Conservation (phyloP, 2,797 vertebrate species). For the Tolypeutes matacus region DNA sequence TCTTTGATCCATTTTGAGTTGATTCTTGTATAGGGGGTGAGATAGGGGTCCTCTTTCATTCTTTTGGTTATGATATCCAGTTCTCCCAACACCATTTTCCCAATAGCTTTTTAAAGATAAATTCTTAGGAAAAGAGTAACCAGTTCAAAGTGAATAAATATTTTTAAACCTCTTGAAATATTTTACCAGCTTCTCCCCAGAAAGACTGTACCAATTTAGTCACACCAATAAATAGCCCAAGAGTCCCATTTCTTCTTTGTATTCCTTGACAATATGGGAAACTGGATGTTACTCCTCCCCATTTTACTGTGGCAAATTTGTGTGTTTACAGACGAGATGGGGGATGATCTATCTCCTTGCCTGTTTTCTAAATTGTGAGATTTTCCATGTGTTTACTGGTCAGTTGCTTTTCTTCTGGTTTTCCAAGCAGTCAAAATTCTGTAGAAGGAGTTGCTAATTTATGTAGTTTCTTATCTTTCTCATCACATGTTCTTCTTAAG, state of each 20-base stretch:
- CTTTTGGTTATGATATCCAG: too few species aligned
- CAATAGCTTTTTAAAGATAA: slow-evolving; percentile 54
- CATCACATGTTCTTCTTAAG: neutral
- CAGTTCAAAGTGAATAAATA: slow-evolving; percentile 1
- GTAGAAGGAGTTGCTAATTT: neutral
- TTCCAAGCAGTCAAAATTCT: neutral
- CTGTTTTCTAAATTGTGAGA: neutral
- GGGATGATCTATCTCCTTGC: neutral
- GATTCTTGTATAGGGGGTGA: too few species aligned
- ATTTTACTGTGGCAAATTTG: slow-evolving; percentile 25
- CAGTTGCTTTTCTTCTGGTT: neutral
- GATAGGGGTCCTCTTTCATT: too few species aligned
- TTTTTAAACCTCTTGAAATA: slow-evolving; percentile 22
- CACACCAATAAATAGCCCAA: neutral
- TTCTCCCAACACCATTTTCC: too few species aligned
- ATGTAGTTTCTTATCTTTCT: neutral
- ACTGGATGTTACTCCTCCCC: neutral
- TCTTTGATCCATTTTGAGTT: too few species aligned
- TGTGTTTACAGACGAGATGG: too few species aligned
- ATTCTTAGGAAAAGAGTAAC: neutral
- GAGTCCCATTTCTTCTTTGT: neutral
- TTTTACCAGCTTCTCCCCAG: slow-evolving; percentile 47
- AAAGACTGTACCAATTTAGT: neutral
- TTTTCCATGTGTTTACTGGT: neutral
- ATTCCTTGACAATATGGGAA: neutral